Conservation (phyloP, 2,113 vertebrate genomes). For the Siniperca knerii region DNA sequence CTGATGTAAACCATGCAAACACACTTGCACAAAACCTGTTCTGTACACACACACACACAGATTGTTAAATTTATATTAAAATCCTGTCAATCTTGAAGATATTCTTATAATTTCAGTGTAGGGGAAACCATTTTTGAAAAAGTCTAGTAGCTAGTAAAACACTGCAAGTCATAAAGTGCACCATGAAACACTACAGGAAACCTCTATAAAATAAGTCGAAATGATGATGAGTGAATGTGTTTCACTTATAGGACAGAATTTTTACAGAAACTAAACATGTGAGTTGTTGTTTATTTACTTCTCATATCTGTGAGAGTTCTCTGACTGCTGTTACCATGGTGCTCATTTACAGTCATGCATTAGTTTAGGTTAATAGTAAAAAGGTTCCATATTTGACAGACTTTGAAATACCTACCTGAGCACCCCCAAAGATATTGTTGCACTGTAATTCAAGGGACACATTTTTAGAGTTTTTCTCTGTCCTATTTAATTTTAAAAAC, state of each 20-base stretch:
- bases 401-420: conserved; percentile 89
- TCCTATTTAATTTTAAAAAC: background rate
- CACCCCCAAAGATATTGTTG: conserved; percentile 97
- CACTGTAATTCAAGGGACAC: conserved; percentile 90
- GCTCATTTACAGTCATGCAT: conserved; percentile 42
- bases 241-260: background rate
- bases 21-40: conserved; percentile 7
- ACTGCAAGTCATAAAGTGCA: conserved; percentile 20
- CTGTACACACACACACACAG: background rate
- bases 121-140: background rate
- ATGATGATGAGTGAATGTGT: background rate
- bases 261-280: background rate
- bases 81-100: background rate
- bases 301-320: background rate
- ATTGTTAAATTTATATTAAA: conserved; percentile 18
- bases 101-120: background rate
- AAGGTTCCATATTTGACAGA: conserved; percentile 34
- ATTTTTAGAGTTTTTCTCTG: conserved; percentile 46
- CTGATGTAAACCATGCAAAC: conserved; percentile 35
- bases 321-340: conserved; percentile 3
- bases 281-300: conserved; percentile 10
- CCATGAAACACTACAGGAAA: background rate
- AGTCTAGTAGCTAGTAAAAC: background rate
- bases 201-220: background rate
- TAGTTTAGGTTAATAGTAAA: conserved; percentile 60